Percentiles rank a stretch among this genome's conserved stretches.
phyloP scores from a whole-genome alignment of 2,888 invertebrate species.

The Steinernema hermaphroditum region DNA sequence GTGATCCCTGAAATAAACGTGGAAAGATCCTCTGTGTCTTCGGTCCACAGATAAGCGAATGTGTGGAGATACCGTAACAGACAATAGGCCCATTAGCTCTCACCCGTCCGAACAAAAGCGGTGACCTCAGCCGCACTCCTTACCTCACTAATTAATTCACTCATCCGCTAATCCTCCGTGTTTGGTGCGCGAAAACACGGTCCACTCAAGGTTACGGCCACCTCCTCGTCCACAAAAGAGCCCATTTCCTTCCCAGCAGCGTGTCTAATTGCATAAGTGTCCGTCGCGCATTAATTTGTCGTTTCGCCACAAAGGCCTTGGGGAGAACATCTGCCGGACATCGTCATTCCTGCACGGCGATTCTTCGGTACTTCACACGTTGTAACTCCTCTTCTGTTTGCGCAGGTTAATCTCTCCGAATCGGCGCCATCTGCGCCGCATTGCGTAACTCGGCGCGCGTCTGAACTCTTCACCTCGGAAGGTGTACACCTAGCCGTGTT shows the following conservation, averaged over 20 bases:
- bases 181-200: slow-evolving; percentile 27
- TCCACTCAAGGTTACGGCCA: slow-evolving; percentile 25
- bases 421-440: slow-evolving; percentile 23
- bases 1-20: too few species aligned
- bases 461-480: slow-evolving; percentile 25
- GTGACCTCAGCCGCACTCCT: slow-evolving; percentile 25
- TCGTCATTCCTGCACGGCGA: not conserved
- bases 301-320: slow-evolving; percentile 7
- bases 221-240: slow-evolving; percentile 9
- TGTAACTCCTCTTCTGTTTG: slow-evolving; percentile 23
- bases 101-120: not conserved
- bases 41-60: too few species aligned
- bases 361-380: slow-evolving; percentile 21
- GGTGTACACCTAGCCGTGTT: slow-evolving; percentile 9
- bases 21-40: too few species aligned
- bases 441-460: slow-evolving; percentile 7
- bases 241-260: slow-evolving; percentile 2
- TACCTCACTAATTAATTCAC: slow-evolving; percentile 31
- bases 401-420: slow-evolving; percentile 16
- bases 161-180: slow-evolving; percentile 29
- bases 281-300: slow-evolving; percentile 28
- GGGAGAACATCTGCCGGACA: slow-evolving; percentile 17
- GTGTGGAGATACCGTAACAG: too few species aligned
- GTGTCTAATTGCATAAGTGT: slow-evolving; percentile 29
- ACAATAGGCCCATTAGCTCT: too few species aligned